A percentile compares a stretch with the other conserved stretches of the same genome.
Conservation (phyloP, 2,888 invertebrate species). For the Mesorhabditis sp. region DNA sequence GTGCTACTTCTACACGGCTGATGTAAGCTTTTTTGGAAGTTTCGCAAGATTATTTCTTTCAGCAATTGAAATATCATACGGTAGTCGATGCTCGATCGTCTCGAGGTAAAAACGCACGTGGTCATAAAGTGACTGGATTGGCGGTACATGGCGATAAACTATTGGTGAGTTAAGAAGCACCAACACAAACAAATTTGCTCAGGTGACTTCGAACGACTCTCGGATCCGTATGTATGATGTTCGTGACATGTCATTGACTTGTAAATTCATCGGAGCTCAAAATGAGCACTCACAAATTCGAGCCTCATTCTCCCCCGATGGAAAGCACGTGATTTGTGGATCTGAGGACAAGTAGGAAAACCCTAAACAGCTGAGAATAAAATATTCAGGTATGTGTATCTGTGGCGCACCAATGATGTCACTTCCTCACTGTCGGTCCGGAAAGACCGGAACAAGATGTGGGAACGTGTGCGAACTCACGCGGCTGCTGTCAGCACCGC, state of each 20-base stretch:
- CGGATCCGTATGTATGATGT: constrained; percentile 91
- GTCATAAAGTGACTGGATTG: constrained; percentile 91
- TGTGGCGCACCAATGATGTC: constrained; percentile 78
- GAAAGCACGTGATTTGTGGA: constrained; percentile 92
- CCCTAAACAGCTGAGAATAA: background rate
- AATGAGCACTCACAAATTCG: constrained; percentile 73
- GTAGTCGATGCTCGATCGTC: constrained; percentile 90
- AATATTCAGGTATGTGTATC: constrained; percentile 67
- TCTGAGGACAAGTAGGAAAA: constrained; percentile 73
- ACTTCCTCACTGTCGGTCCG: constrained; percentile 64
- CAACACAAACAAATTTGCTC: background rate
- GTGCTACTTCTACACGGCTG: constrained; percentile 95
- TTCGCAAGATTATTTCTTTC: constrained; percentile 28
- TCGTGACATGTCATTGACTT: constrained; percentile 85
- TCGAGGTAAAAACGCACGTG: constrained; percentile 88
- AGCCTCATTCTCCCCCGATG: constrained; percentile 90
- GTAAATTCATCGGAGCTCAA: constrained; percentile 72
- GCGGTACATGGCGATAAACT: constrained; percentile 65
- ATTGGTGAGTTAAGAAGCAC: constrained; percentile 19
- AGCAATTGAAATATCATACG: constrained; percentile 92
- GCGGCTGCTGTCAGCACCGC: constrained; percentile 94
- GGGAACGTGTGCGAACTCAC: constrained; percentile 60
- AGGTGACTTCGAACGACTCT: constrained; percentile 86
- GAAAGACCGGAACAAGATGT: constrained; percentile 90
- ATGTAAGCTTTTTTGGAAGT: constrained; percentile 61